These are phyloP conservation scores for Marisa cornuarietis DNA, from an alignment of 1,140 invertebrate species.

Conservation along the genomic window DNA sequence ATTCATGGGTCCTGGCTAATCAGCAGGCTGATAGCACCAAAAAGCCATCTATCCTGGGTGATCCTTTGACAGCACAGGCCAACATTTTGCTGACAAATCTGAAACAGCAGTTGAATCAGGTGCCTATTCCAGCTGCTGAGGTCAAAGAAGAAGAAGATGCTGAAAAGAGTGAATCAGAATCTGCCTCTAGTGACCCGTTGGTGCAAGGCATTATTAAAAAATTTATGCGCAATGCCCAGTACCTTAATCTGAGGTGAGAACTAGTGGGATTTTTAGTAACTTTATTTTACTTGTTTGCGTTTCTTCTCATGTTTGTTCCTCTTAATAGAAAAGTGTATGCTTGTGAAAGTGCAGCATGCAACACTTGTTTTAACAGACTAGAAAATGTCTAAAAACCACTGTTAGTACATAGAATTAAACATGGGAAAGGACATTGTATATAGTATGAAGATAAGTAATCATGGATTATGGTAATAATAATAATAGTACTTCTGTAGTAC, in stretches of 20 bases:
- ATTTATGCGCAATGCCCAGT: slow-evolving; percentile 34
- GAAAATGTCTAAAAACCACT: no score
- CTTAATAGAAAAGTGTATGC: not conserved
- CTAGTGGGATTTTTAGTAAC: not conserved
- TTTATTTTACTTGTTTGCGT: not conserved
- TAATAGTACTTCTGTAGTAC: no score
- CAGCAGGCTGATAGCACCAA: slow-evolving; percentile 15
- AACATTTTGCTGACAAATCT: slow-evolving; percentile 53
- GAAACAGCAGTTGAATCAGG: slow-evolving; percentile 46
- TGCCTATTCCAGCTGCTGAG: not conserved
- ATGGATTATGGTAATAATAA: no score
- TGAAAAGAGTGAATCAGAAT: not conserved
- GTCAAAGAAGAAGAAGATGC: not conserved
- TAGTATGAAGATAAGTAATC: no score
- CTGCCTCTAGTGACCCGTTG: slow-evolving; percentile 2
- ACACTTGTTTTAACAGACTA: no score
- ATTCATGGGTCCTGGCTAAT: no score
- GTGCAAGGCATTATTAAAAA: slow-evolving; percentile 10
- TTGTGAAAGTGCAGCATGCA: not conserved
- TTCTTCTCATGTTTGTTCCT: not conserved
- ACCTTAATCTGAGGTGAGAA: slow-evolving; percentile 36
- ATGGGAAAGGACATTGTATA: no score
- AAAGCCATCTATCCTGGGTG: slow-evolving; percentile 53
- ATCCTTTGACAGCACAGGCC: slow-evolving; percentile 56
- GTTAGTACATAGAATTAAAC: no score